These are phyloP conservation scores for Amazona finschi DNA, from an alignment of 2,797 vertebrate species.

Conservation along the genomic window DNA sequence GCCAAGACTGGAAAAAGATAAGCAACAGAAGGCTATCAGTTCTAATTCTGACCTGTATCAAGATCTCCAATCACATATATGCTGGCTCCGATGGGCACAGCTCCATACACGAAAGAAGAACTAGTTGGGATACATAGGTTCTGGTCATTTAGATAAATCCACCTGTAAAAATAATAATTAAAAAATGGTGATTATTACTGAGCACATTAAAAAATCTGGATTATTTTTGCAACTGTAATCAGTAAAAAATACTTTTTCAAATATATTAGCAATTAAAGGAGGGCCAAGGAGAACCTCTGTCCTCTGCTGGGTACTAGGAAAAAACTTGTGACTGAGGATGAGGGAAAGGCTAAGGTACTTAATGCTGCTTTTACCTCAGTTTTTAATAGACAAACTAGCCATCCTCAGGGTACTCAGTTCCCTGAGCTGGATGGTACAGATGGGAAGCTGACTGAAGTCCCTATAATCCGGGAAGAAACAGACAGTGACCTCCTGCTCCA, in stretches of 20 bases:
- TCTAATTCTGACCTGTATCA: constrained; percentile 87
- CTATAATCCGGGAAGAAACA: background rate
- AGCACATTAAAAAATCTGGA: constrained; percentile 54
- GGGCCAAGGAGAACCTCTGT: background rate
- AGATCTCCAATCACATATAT: constrained; percentile 98
- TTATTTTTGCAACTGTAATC: background rate
- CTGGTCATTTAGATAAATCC: constrained; percentile 96
- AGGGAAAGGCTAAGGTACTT: background rate
- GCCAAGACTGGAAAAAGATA: background rate
- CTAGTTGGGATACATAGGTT: constrained; percentile 92
- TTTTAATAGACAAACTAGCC: background rate
- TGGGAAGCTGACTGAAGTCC: background rate
- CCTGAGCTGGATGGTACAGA: background rate
- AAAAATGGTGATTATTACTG: background rate
- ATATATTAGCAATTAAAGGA: background rate
- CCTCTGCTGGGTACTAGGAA: background rate
- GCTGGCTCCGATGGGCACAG: constrained; percentile 93
- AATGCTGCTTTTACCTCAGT: background rate
- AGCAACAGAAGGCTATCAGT: background rate
- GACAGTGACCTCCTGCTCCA: background rate
- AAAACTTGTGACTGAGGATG: background rate
- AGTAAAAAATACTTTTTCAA: background rate
- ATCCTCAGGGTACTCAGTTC: background rate
- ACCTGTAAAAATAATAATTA: constrained; percentile 76
- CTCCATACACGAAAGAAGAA: constrained; percentile 84